Percentiles rank a stretch among this genome's conserved stretches.
Conservation (phyloP, 2,888 invertebrate genomes). For the Quadroppia sp. region DNA sequence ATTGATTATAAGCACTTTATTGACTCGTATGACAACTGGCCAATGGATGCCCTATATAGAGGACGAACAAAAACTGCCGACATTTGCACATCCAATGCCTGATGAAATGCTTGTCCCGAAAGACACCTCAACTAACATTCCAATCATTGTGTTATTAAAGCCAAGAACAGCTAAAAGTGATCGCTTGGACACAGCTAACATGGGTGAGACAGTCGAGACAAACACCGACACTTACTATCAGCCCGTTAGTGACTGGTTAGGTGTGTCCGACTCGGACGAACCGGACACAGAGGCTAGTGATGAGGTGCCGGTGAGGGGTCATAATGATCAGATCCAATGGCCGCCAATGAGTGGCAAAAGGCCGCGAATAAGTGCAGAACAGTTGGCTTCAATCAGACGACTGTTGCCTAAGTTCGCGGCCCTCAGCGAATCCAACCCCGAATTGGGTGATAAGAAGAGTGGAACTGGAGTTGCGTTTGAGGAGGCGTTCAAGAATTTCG, state of each 20-base stretch:
- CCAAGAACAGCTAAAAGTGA: neutral
- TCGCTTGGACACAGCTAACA: neutral
- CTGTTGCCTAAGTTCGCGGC: conserved; percentile 12
- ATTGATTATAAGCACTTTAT: too few species aligned
- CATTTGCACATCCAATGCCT: neutral
- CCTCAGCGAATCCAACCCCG: neutral
- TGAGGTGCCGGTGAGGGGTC: neutral
- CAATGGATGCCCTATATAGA: neutral
- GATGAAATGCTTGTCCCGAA: neutral
- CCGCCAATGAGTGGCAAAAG: neutral
- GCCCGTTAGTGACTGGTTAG: too few species aligned
- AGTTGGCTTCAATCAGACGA: neutral
- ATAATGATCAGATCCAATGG: neutral
- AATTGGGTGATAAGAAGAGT: neutral
- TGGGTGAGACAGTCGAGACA: too few species aligned
- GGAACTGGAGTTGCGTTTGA: neutral
- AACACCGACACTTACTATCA: too few species aligned
- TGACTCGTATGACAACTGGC: neutral
- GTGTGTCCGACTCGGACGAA: neutral
- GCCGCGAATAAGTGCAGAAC: neutral
- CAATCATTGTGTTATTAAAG: neutral
- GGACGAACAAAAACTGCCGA: neutral
- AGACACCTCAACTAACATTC: neutral
- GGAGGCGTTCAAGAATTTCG: neutral
- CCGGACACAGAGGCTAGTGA: neutral